A percentile compares a stretch with the other conserved stretches of the same genome.
phyloP scores from a whole-genome alignment of 2,797 vertebrate genomes.

The Otolemur crassicaudatus region DNA sequence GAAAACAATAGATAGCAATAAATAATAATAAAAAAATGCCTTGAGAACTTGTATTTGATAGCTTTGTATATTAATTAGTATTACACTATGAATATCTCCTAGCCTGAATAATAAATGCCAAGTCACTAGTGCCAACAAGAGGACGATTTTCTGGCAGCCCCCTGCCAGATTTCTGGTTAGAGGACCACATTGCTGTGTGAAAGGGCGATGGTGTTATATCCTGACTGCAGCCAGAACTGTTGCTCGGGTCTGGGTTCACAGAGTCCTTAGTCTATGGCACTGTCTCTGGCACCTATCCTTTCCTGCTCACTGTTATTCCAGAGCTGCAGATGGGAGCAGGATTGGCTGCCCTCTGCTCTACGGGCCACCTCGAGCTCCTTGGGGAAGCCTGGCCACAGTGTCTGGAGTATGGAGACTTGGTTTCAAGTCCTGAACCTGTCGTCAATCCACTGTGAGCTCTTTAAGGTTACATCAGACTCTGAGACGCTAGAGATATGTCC shows the following conservation, averaged over 20 bases:
- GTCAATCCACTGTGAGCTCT: not conserved
- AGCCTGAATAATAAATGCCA: not conserved
- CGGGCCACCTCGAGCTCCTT: not conserved
- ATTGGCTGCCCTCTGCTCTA: not conserved
- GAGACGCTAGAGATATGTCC: not conserved
- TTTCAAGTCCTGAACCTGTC: not conserved
- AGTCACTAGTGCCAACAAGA: not conserved
- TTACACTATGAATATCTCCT: not conserved
- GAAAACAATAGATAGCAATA: not conserved
- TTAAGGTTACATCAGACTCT: not conserved
- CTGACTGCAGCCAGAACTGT: too few species aligned
- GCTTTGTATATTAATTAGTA: not conserved
- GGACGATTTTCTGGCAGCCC: not conserved
- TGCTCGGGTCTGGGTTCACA: not conserved
- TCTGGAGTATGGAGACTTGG: not conserved
- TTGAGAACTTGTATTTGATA: not conserved
- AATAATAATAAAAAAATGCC: not conserved
- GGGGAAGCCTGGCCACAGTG: not conserved
- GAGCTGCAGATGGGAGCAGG: fast-evolving
- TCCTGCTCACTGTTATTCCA: not conserved
- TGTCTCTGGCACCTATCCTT: not conserved
- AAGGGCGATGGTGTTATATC: not conserved
- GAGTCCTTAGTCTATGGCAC: too few species aligned
- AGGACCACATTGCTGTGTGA: fast-evolving
- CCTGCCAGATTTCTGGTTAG: not conserved